phyloP scores from a whole-genome alignment of 2,113 vertebrate species.

The Calonectris borealis region DNA sequence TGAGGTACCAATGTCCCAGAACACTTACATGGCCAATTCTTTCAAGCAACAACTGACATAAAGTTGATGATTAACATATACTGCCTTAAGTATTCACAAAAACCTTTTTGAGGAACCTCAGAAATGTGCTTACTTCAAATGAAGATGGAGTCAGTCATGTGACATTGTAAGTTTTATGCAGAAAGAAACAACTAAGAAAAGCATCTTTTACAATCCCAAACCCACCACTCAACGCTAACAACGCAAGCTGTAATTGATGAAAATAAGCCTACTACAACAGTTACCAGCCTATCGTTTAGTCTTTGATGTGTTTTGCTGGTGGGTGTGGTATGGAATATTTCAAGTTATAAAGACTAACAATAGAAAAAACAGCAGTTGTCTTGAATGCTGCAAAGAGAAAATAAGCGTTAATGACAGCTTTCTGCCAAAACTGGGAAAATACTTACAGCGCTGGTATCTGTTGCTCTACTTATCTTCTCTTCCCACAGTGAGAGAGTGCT shows the following conservation, averaged over 20 bases:
- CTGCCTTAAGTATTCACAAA: neutral
- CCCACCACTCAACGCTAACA: neutral
- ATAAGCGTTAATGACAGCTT: neutral
- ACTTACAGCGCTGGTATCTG: neutral
- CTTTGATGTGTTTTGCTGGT: constrained; percentile 46
- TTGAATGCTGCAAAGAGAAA: neutral
- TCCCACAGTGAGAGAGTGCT: neutral
- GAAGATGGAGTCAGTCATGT: neutral
- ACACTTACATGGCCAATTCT: neutral
- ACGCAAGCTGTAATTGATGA: neutral
- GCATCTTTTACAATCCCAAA: neutral
- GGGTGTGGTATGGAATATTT: constrained; percentile 14
- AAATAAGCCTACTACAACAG: neutral
- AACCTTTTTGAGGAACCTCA: neutral
- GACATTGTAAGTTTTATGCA: neutral
- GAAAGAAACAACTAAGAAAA: neutral
- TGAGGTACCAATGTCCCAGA: neutral
- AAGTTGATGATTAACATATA: neutral
- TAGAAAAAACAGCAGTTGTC: constrained; percentile 1
- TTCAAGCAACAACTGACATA: neutral
- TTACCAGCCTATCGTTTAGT: neutral
- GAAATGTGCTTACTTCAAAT: neutral
- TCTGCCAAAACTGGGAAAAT: constrained; percentile 25
- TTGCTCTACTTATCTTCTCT: neutral
- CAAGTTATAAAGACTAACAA: neutral